Percentiles rank a stretch among this genome's conserved stretches.
phyloP scores from a whole-genome alignment of 1,140 invertebrate genomes.

The Bombus confusus region DNA sequence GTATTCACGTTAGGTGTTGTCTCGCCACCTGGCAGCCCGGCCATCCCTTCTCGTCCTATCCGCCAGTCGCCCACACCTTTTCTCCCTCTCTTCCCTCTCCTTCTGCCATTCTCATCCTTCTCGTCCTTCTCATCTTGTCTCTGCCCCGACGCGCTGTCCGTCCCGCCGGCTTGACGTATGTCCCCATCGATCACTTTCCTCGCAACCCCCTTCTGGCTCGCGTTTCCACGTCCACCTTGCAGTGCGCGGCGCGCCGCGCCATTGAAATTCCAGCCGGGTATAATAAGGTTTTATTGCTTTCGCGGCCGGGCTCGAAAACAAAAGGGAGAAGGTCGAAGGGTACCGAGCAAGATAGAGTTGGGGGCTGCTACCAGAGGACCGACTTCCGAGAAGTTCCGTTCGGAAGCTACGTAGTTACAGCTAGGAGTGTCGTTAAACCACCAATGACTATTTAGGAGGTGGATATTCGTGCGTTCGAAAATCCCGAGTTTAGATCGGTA shows the following conservation, averaged over 20 bases:
- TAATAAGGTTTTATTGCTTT: constrained; percentile 71
- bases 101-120: constrained; percentile 53
- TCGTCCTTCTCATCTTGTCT: constrained; percentile 64
- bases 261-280: constrained; percentile 71
- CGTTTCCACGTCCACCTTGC: constrained; percentile 67
- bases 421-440: not conserved
- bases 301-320: constrained; percentile 58
- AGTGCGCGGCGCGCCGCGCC: constrained; percentile 50
- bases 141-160: constrained; percentile 59
- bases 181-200: constrained; percentile 71
- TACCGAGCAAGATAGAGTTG: constrained; percentile 1
- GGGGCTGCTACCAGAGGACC: not conserved
- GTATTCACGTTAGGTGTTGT: constrained; percentile 75
- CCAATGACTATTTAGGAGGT: constrained; percentile 16
- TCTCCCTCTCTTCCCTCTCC: constrained; percentile 54
- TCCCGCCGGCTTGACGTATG: constrained; percentile 67
- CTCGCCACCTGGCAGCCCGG: constrained; percentile 69
- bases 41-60: constrained; percentile 16
- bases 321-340: constrained; percentile 49
- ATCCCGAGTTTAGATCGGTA: not conserved
- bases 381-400: constrained; percentile 43
- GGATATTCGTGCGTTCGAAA: constrained; percentile 18
- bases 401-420: not conserved
- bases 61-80: constrained; percentile 35
- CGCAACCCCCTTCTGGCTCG: constrained; percentile 54